phyloP scores from a whole-genome alignment of 2,113 vertebrate species.

The Calyptommatus sinebrachiatus region DNA sequence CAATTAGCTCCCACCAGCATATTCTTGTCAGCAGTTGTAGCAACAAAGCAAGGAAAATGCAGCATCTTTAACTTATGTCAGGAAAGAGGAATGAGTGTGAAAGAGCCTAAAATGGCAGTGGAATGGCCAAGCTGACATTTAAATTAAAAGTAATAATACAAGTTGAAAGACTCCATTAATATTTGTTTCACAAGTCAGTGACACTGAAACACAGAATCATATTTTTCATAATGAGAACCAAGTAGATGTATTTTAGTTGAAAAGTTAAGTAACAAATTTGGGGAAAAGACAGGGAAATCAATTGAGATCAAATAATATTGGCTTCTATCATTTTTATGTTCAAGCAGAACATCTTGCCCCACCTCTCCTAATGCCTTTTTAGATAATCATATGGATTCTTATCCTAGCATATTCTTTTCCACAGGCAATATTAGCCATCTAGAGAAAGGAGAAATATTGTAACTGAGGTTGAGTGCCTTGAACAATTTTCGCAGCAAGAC shows the following conservation, averaged over 20 bases:
- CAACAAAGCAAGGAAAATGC: too few relatives aligned
- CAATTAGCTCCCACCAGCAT: too few relatives aligned
- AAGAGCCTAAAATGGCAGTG: too few relatives aligned
- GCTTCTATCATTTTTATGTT: neutral
- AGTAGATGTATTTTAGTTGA: neutral
- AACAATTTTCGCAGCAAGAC: slow-evolving; percentile 40
- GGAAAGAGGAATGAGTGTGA: too few relatives aligned
- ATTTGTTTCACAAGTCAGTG: neutral
- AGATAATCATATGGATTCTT: slow-evolving; percentile 34
- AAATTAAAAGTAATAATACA: neutral
- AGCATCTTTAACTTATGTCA: too few relatives aligned
- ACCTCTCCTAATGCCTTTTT: neutral
- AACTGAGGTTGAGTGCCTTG: slow-evolving; percentile 21
- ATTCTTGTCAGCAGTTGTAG: too few relatives aligned
- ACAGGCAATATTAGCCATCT: neutral
- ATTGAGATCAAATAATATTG: neutral
- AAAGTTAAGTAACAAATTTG: neutral
- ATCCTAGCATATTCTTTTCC: neutral
- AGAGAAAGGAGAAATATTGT: neutral
- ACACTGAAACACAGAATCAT: neutral
- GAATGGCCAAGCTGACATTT: too few relatives aligned
- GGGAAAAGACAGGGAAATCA: neutral
- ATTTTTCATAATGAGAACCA: neutral
- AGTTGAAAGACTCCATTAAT: neutral
- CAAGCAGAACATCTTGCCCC: neutral